Base-by-base conservation (phyloP, 2,888 invertebrate genomes). In the Oxycera nigricornis region DNA sequence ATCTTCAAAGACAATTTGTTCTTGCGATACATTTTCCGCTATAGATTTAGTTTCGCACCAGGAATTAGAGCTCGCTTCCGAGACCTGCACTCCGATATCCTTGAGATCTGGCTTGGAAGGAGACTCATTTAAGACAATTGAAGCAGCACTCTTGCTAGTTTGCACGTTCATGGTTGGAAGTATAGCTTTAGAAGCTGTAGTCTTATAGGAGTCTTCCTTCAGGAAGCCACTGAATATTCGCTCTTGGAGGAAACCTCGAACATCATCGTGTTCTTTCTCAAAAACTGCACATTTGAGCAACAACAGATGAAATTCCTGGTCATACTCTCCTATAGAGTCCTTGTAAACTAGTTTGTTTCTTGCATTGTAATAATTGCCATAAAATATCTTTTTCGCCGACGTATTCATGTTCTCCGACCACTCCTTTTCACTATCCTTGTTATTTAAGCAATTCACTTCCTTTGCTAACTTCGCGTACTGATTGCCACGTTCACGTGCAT, bases 291-390 rank as follows among this genome's bases (percentile, higher is more conserved):
- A 67, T 14, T 46, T 41, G 14, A 41, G 6, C 14, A 67, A n/a
- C n/a, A 67, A 22, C 26, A 26, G 9, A n/a, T 17, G 41, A 22
- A 24, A 67, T 26, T 46, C 67, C 28, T 67, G 41, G 17, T 67
- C 67, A 46, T 67, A 67, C 24, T 67, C 67, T 14, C 17, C 41
- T 11, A 22, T 28, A 24, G 4, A 11, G 28, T 26, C 41, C 24
- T 67, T 67, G n/a, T 41, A 11, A 6, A 20, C 2, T 22, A 67
- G 41, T 2, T 46, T 41, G 46, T 67, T 67, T 67, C 67, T 67
- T 26, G 9, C 67, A 11, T 22, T 67, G n/a, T 67, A 67, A 20
- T 67, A 67, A 17, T 67, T 67, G 3, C 67, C 67, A 41, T 67
- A 67, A 2, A 20, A 7, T 2, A 24, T 11, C 2, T 31, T 35